phyloP scores from a whole-genome alignment of 1,140 invertebrate species.

The Heliconius eleuchia region DNA sequence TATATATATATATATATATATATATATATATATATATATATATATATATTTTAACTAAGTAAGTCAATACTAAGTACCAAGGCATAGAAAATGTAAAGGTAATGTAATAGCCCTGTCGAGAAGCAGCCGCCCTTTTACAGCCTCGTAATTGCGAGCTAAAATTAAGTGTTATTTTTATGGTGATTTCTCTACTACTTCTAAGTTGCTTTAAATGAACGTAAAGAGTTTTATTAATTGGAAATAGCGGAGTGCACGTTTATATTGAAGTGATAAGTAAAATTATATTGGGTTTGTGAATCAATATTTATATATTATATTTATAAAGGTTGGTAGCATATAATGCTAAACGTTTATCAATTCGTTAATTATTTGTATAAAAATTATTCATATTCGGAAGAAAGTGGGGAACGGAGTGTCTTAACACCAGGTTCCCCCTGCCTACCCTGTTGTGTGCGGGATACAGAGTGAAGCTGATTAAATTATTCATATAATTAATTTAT shows the following conservation, averaged over 20 bases:
- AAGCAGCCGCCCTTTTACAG: slow-evolving; percentile 74
- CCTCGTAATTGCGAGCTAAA: slow-evolving; percentile 77
- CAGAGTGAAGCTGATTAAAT: too few species aligned
- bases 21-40: too few species aligned
- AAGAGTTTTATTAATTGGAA: slow-evolving; percentile 78
- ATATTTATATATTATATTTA: background rate
- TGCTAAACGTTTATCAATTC: too few species aligned
- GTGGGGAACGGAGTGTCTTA: too few species aligned
- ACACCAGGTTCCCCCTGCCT: too few species aligned
- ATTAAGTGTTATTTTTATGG: slow-evolving; percentile 82
- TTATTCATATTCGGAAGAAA: too few species aligned
- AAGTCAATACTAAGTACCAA: slow-evolving; percentile 34
- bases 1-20: too few species aligned
- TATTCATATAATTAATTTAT: too few species aligned
- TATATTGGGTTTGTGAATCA: background rate
- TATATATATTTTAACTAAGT: background rate
- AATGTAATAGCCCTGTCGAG: slow-evolving; percentile 68
- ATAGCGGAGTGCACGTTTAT: slow-evolving; percentile 28
- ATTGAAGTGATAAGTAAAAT: background rate
- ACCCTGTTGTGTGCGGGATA: too few species aligned
- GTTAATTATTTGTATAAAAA: too few species aligned
- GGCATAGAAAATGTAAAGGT: slow-evolving; percentile 59
- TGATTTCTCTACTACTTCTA: slow-evolving; percentile 79
- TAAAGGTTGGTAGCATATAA: too few species aligned
- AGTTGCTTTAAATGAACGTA: slow-evolving; percentile 78